Conservation (phyloP, 2,113 vertebrate species). For the Trichomycterus rosablanca region DNA sequence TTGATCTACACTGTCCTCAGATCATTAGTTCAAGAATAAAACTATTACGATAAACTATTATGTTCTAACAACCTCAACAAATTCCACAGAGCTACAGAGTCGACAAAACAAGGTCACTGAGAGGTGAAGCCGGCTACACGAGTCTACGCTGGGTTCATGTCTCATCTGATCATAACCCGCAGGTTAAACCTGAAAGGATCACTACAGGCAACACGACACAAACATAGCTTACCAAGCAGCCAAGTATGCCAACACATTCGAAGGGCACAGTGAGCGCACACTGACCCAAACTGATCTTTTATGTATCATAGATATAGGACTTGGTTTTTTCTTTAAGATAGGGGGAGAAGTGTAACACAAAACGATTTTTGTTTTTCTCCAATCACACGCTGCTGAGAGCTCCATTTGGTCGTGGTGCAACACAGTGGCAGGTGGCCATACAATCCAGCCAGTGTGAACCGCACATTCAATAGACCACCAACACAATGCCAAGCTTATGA, state of each 20-base stretch:
- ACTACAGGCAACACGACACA: background rate
- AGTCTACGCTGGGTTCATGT: background rate
- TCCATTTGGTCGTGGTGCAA: constrained; percentile 44
- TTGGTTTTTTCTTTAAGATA: too few species aligned
- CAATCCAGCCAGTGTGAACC: constrained; percentile 46
- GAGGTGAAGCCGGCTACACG: too few species aligned
- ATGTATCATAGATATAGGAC: constrained; percentile 3
- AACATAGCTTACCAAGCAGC: background rate
- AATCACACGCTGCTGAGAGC: constrained; percentile 39
- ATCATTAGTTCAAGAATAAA: too few species aligned
- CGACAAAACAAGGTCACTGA: background rate
- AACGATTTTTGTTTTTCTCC: too few species aligned
- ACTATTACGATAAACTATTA: too few species aligned
- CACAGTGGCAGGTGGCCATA: constrained; percentile 49
- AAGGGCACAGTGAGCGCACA: background rate
- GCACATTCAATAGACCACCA: constrained; percentile 32
- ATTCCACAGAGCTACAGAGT: background rate
- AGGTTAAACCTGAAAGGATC: background rate
- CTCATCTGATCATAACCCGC: background rate
- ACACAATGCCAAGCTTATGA: constrained; percentile 45
- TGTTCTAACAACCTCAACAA: background rate
- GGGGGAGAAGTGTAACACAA: too few species aligned
- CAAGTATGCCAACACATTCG: background rate
- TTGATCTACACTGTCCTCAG: too few species aligned
- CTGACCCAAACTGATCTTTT: constrained; percentile 17